These are phyloP conservation scores for Andrena minutula DNA, from an alignment of 2,888 invertebrate species.

Conservation along the genomic window DNA sequence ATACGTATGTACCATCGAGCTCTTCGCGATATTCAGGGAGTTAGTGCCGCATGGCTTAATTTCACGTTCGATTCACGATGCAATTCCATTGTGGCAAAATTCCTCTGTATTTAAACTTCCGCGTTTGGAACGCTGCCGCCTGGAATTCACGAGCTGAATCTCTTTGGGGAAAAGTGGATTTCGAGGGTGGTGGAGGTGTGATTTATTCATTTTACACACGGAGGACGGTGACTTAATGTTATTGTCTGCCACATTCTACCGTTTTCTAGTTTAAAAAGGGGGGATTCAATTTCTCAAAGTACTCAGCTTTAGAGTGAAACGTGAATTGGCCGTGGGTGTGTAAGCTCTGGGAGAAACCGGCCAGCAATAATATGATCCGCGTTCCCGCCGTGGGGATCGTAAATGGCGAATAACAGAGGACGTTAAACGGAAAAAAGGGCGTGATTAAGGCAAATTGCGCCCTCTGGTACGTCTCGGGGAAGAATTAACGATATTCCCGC, in stretches of 20 bases:
- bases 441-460: conserved; percentile 23
- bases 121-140: background rate
- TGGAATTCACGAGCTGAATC: background rate
- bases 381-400: background rate
- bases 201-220: too few species aligned
- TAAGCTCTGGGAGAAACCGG: background rate
- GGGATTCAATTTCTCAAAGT: background rate
- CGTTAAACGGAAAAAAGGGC: conserved; percentile 18
- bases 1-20: background rate
- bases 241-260: too few species aligned
- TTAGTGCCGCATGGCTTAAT: conserved; percentile 3
- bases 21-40: background rate
- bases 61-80: background rate
- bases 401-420: background rate
- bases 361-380: background rate
- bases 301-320: background rate
- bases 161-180: too few species aligned
- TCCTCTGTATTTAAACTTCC: background rate
- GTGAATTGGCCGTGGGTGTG: background rate
- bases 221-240: too few species aligned
- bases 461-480: background rate
- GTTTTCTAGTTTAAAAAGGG: too few species aligned
- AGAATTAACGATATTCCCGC: background rate
- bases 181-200: too few species aligned
- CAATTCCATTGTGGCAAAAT: background rate